Conservation (phyloP, 1,140 invertebrate genomes). For the Ceratosolen fusciceps region DNA sequence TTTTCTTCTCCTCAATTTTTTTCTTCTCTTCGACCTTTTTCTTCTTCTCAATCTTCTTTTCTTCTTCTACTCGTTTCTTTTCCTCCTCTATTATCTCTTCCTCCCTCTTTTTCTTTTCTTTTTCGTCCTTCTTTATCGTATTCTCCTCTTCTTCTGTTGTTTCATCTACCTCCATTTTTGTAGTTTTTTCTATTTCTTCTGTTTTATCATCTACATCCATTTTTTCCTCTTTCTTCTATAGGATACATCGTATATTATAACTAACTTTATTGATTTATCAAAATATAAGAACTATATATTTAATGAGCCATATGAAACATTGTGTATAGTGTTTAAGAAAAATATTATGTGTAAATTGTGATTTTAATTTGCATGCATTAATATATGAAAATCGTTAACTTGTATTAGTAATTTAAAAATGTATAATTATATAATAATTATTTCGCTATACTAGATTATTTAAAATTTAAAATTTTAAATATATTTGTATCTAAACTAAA, state of each 20-base stretch:
- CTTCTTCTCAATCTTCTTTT: slow-evolving; percentile 52
- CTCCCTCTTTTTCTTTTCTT: slow-evolving; percentile 54
- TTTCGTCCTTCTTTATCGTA: slow-evolving; percentile 37
- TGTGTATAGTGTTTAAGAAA: no score
- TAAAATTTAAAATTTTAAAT: no score
- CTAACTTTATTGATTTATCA: not conserved
- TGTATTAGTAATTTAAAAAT: no score
- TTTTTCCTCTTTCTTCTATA: slow-evolving; percentile 53
- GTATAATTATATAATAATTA: no score
- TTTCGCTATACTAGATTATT: no score
- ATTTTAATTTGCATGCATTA: no score
- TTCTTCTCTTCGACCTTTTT: slow-evolving; percentile 53
- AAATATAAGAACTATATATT: not conserved
- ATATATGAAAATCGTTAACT: no score
- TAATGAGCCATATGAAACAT: no score
- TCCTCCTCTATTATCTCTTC: slow-evolving; percentile 58
- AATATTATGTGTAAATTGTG: no score
- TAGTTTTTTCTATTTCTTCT: slow-evolving; percentile 58
- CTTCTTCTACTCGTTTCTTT: slow-evolving; percentile 63
- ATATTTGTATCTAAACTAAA: no score
- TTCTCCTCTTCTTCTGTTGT: slow-evolving; percentile 51
- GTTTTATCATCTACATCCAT: slow-evolving; percentile 49
- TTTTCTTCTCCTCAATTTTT: slow-evolving; percentile 54
- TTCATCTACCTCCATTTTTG: slow-evolving; percentile 62
- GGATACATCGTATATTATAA: slow-evolving; percentile 29